Percentiles rank a stretch among this genome's conserved stretches.
Conservation (phyloP, 2,888 invertebrate genomes). For the Melieria picta region DNA sequence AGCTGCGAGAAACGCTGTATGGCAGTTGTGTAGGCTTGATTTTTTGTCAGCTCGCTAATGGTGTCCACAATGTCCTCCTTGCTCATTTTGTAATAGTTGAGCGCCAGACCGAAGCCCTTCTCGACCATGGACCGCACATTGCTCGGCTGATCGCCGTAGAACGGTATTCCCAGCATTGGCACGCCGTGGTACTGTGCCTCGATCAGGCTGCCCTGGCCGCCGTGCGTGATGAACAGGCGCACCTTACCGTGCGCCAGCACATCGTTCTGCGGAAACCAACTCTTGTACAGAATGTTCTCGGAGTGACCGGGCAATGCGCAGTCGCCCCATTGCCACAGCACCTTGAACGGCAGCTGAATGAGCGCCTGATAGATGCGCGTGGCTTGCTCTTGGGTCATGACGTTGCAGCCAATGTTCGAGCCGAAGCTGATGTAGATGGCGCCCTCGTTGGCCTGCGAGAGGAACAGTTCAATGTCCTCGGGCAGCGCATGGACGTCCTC, state of each 20-base stretch:
- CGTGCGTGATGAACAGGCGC: conserved; percentile 61
- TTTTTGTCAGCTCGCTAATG: conserved; percentile 46
- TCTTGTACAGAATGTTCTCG: conserved; percentile 57
- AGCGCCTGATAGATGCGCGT: conserved; percentile 60
- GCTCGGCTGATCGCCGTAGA: conserved; percentile 81
- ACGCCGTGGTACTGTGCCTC: conserved; percentile 82
- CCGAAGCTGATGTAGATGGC: conserved; percentile 59
- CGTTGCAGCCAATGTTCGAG: conserved; percentile 48
- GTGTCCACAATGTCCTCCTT: conserved; percentile 35
- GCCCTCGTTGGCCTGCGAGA: conserved; percentile 46
- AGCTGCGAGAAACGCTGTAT: conserved; percentile 64
- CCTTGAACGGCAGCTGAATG: conserved; percentile 70
- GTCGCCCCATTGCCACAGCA: conserved; percentile 74
- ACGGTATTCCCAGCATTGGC: conserved; percentile 78
- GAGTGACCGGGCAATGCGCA: conserved; percentile 62
- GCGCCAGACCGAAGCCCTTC: conserved; percentile 66
- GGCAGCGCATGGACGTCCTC: conserved; percentile 47
- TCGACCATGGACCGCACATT: conserved; percentile 78
- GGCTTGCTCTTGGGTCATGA: conserved; percentile 43
- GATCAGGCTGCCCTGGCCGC: conserved; percentile 77
- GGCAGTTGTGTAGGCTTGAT: conserved; percentile 44
- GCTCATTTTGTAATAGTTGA: conserved; percentile 33
- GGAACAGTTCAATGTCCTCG: conserved; percentile 37
- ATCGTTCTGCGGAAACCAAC: conserved; percentile 73
- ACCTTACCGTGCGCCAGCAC: conserved; percentile 78